Evolutionary conservation across 2,888 invertebrate genomes (phyloP).

Genomic region (Pegoplata infirma): DNA sequence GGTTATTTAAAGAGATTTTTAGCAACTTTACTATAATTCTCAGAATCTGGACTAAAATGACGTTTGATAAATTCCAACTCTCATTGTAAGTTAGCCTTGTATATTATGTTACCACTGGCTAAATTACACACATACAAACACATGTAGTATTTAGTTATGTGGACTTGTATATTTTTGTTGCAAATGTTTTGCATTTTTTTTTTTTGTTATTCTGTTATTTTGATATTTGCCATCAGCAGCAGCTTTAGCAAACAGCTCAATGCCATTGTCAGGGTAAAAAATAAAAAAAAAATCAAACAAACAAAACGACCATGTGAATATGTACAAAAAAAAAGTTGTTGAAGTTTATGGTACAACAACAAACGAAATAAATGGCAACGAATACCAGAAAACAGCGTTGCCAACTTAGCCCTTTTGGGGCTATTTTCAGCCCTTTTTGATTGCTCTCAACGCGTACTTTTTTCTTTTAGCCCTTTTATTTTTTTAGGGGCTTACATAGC

Average conservation of each 20-base stretch:
- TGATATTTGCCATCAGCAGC: constrained; percentile 35
- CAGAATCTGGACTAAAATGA: no score
- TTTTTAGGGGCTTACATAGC: no score
- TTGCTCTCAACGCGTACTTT: no score
- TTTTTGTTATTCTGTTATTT: neutral
- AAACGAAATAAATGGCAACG: constrained; percentile 25
- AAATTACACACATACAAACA: no score
- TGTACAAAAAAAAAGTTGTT: constrained; percentile 40
- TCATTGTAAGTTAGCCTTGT: neutral
- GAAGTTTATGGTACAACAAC: constrained; percentile 7
- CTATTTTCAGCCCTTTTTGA: no score
- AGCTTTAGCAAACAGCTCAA: constrained; percentile 39
- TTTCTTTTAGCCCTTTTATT: no score
- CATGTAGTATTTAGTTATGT: no score
- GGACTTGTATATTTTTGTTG: neutral
- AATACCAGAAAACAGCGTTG: constrained; percentile 42
- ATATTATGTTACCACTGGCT: neutral
- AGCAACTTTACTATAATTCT: neutral
- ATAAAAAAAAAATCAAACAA: constrained; percentile 42
- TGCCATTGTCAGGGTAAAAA: constrained; percentile 61
- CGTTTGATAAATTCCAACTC: no score
- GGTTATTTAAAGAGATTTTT: neutral
- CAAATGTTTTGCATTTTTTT: neutral
- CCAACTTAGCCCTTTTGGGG: no score
- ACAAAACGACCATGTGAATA: constrained; percentile 51